Conservation (phyloP, 2,113 vertebrate species). For the Raphicerus campestris region DNA sequence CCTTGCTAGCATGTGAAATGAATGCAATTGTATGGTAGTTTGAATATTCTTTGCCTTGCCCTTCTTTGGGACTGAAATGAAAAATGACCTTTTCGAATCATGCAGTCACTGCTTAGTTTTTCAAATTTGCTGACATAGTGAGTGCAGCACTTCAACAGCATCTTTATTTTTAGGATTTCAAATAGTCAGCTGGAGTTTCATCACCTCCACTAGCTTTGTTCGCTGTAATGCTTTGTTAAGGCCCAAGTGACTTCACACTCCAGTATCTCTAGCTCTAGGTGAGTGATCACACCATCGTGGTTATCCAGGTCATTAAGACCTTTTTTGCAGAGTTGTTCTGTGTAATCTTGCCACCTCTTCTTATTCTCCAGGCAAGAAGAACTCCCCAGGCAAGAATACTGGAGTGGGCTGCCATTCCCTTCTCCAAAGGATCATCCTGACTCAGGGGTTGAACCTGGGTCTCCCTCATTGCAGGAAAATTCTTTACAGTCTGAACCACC, state of each 20-base stretch:
- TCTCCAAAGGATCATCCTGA: neutral
- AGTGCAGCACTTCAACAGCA: neutral
- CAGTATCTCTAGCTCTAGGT: neutral
- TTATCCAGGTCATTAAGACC: neutral
- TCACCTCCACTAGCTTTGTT: neutral
- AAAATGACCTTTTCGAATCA: neutral
- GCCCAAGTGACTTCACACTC: neutral
- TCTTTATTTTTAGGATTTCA: neutral
- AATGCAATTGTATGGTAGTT: neutral
- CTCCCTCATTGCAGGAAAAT: neutral
- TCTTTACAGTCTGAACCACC: neutral
- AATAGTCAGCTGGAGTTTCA: neutral
- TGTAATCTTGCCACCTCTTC: neutral
- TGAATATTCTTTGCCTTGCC: neutral
- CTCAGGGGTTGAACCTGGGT: neutral
- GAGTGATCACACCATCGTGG: neutral
- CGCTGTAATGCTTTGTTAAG: neutral
- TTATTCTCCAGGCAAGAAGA: neutral
- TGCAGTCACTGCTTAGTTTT: neutral
- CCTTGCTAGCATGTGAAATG: neutral
- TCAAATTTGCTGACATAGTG: neutral
- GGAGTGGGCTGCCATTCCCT: neutral
- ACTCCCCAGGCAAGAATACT: neutral
- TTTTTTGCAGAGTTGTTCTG: neutral
- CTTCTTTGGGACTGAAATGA: neutral